Evolutionary conservation across 2,113 vertebrate species (phyloP).

Genomic region (Haemorhous mexicanus): DNA sequence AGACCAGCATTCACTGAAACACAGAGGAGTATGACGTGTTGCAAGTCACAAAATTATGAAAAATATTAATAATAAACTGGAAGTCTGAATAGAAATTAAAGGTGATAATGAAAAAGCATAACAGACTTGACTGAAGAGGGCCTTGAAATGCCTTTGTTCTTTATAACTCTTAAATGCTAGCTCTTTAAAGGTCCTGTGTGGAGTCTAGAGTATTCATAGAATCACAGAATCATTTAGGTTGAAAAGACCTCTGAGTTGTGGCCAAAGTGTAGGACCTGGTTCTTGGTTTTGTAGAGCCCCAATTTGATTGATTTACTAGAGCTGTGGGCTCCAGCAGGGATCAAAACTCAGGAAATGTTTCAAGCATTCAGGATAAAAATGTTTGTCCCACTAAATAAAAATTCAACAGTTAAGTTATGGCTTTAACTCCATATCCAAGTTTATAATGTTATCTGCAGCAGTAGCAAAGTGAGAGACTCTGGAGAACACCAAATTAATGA

Average conservation of each 20-base stretch:
- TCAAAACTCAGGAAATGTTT: not conserved
- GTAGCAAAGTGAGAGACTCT: accelerated
- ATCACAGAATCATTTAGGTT: not conserved
- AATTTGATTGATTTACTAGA: not conserved
- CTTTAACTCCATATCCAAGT: not conserved
- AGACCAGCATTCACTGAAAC: not conserved
- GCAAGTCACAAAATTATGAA: not conserved
- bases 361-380: not conserved
- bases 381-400: not conserved
- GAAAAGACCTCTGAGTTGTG: not conserved
- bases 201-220: not conserved
- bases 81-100: not conserved
- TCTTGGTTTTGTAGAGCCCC: not conserved
- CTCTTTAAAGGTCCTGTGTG: not conserved
- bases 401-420: not conserved
- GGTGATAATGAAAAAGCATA: not conserved
- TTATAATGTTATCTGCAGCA: not conserved
- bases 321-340: accelerated
- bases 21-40: accelerated
- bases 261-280: too few relatives aligned
- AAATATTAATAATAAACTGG: not conserved
- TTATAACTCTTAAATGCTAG: not conserved
- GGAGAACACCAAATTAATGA: not conserved
- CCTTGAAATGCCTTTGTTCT: not conserved
- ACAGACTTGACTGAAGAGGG: not conserved